These are phyloP conservation scores for Drosophila mimica DNA, from an alignment of 2,888 invertebrate species.

Conservation along the genomic window DNA sequence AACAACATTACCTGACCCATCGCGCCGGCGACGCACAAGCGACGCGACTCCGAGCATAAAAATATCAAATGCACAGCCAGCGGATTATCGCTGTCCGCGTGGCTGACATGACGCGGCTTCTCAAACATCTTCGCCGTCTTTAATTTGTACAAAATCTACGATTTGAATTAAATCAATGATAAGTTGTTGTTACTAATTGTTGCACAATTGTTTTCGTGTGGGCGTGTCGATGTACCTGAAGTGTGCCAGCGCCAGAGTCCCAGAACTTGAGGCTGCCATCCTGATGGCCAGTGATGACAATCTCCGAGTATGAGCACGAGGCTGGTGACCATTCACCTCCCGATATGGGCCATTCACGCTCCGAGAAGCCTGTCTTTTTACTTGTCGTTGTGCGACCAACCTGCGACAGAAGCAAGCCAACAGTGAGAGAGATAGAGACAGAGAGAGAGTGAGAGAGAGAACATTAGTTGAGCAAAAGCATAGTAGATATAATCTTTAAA, in stretches of 20 bases:
- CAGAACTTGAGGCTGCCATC: slow-evolving; percentile 99
- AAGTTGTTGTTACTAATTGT: not conserved
- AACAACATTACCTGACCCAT: slow-evolving; percentile 97
- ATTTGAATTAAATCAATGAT: not conserved
- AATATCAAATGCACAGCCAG: slow-evolving; percentile 95
- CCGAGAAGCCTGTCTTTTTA: slow-evolving; percentile 94
- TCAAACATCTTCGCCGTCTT: slow-evolving; percentile 94
- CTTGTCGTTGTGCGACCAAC: slow-evolving; percentile 90
- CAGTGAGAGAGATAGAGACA: not conserved
- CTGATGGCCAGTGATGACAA: slow-evolving; percentile 99
- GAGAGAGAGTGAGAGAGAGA: not conserved
- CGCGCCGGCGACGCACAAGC: slow-evolving; percentile 94
- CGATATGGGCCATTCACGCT: slow-evolving; percentile 97
- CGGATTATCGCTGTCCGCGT: slow-evolving; percentile 91
- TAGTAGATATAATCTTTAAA: not conserved
- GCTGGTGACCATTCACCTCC: slow-evolving; percentile 98
- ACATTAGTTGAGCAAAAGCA: not conserved
- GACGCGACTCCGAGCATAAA: slow-evolving; percentile 96
- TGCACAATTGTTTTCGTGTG: not conserved
- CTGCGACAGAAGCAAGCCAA: slow-evolving; percentile 47
- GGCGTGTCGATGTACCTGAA: slow-evolving; percentile 87
- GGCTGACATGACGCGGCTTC: slow-evolving; percentile 87
- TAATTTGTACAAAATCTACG: slow-evolving; percentile 94
- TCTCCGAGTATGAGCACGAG: slow-evolving; percentile 98
- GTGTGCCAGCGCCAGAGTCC: slow-evolving; percentile 98